Evolutionary conservation across 1,140 invertebrate genomes (phyloP).

Genomic region (Thereuonema tuberculata): DNA sequence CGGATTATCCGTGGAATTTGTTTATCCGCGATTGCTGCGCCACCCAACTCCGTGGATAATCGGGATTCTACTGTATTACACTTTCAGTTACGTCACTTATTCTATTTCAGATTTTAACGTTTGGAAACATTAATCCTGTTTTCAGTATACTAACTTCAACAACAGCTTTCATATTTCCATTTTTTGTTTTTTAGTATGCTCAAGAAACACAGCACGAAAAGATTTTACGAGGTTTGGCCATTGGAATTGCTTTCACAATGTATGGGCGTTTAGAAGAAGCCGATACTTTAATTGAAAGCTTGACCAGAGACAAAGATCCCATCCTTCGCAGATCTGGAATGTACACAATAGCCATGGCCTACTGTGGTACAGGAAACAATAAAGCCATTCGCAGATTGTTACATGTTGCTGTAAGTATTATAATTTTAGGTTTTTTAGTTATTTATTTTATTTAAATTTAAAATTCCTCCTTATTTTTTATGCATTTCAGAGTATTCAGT

Average conservation of each 20-base stretch:
- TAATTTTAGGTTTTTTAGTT: background rate
- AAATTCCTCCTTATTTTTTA: background rate
- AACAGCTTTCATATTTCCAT: no score
- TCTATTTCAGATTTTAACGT: no score
- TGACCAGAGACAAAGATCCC: slow-evolving; percentile 48
- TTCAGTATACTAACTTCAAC: no score
- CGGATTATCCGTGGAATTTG: no score
- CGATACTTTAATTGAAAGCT: slow-evolving; percentile 76
- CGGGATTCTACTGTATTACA: no score
- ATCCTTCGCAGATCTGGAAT: slow-evolving; percentile 54
- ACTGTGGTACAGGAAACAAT: slow-evolving; percentile 96
- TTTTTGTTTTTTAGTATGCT: slow-evolving; percentile 41
- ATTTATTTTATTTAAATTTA: background rate
- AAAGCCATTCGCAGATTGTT: slow-evolving; percentile 86
- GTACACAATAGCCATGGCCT: slow-evolving; percentile 96
- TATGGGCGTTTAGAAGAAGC: slow-evolving; percentile 93
- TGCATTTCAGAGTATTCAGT: background rate
- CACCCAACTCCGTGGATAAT: no score
- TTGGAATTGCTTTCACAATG: slow-evolving; percentile 92
- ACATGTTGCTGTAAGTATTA: slow-evolving; percentile 71
- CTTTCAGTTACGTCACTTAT: no score
- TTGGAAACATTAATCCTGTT: no score
- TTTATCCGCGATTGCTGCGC: no score
- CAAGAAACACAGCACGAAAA: slow-evolving; percentile 97
- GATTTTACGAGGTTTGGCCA: slow-evolving; percentile 72